A percentile compares a stretch with the other conserved stretches of the same genome.
Conservation (phyloP, 2,113 vertebrate species). For the Empidonax traillii region DNA sequence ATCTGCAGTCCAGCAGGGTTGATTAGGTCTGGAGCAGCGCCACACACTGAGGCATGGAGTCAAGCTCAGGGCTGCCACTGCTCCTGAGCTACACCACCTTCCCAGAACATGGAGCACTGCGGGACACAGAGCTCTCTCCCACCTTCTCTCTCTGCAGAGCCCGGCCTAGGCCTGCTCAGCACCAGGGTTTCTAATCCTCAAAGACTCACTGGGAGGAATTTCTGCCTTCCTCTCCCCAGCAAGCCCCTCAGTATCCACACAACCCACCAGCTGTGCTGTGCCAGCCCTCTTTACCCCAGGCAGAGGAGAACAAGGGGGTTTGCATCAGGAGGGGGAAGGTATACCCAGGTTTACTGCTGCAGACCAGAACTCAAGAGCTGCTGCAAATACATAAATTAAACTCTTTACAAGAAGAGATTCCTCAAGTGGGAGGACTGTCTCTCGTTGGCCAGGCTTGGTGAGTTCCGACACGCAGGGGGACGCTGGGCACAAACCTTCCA, state of each 20-base stretch:
- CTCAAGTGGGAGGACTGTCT: background rate
- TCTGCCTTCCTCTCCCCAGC: background rate
- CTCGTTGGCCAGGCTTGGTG: background rate
- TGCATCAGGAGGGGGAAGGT: background rate
- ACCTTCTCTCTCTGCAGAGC: background rate
- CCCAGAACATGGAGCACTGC: background rate
- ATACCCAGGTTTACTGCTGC: background rate
- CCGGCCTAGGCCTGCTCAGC: background rate
- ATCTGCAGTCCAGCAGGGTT: background rate
- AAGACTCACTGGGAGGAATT: background rate
- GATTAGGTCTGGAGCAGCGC: conserved; percentile 17
- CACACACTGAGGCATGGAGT: fast-evolving
- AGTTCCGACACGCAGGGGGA: background rate
- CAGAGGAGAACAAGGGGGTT: background rate
- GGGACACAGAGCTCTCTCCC: background rate
- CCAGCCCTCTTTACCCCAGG: background rate
- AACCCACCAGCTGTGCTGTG: fast-evolving
- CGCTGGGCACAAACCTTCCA: background rate
- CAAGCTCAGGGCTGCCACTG: background rate
- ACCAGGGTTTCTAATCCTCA: background rate
- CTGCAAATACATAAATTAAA: background rate
- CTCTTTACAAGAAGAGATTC: background rate
- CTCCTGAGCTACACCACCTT: background rate
- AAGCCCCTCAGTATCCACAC: background rate
- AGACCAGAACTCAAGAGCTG: background rate